These are phyloP conservation scores for Meles meles DNA, from an alignment of 2,113 vertebrate genomes.

Conservation along the genomic window DNA sequence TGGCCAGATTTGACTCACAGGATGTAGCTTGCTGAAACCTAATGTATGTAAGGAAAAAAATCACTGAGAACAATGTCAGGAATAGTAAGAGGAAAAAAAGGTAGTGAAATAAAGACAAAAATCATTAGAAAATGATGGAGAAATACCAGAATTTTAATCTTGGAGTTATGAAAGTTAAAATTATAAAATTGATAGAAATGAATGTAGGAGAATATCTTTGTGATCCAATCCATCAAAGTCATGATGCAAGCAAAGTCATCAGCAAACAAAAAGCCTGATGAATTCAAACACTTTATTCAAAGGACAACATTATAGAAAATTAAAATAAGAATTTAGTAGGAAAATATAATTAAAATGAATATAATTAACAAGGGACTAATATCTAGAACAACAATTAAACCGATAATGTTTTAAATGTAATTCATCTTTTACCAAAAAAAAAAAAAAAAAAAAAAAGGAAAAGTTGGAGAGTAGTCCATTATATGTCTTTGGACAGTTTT, in stretches of 20 bases:
- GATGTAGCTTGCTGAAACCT: background rate
- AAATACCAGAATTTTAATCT: background rate
- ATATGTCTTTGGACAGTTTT: background rate
- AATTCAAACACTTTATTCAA: background rate
- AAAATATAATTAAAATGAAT: background rate
- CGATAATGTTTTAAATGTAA: background rate
- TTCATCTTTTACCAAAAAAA: background rate
- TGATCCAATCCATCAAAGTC: background rate
- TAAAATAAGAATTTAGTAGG: background rate
- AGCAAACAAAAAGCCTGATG: background rate
- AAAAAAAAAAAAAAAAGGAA: too few species aligned
- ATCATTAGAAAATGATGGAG: background rate
- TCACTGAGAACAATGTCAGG: background rate
- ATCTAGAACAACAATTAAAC: background rate
- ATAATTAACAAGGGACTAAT: background rate
- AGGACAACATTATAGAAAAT: background rate
- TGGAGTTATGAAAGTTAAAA: background rate
- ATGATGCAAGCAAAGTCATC: background rate
- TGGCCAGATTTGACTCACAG: background rate
- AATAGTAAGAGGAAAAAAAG: background rate
- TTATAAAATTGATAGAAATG: background rate
- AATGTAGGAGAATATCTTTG: background rate
- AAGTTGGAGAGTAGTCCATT: background rate
- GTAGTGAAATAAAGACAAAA: background rate
- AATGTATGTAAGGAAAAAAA: background rate